Percentiles rank a stretch among this genome's conserved stretches.
Conservation (phyloP, 2,797 vertebrate species). For the Spondyliosoma cantharus region DNA sequence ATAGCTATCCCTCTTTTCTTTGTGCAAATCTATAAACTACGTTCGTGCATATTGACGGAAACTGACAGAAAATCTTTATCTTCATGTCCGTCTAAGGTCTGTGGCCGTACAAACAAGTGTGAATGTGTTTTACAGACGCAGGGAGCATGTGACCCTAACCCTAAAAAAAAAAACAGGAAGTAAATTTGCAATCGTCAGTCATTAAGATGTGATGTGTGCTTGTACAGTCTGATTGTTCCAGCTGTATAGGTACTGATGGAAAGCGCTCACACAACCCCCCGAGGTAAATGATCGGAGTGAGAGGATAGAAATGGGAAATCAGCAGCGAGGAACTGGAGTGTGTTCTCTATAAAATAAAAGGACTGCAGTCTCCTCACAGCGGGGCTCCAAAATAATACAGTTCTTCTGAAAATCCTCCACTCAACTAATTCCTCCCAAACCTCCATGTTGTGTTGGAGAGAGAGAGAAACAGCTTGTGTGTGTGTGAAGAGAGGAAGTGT, state of each 20-base stretch:
- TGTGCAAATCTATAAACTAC: not conserved
- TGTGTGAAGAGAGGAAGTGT: not conserved
- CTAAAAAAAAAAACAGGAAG: too few species aligned
- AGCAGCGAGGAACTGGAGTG: constrained; percentile 46
- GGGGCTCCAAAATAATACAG: constrained; percentile 57
- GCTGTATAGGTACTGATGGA: constrained; percentile 11
- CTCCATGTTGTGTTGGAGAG: constrained; percentile 36
- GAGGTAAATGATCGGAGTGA: constrained; percentile 33
- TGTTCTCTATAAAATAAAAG: constrained; percentile 59
- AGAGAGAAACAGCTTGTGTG: constrained; percentile 1
- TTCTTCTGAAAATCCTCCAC: constrained; percentile 44
- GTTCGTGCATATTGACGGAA: not conserved
- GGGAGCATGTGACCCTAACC: not conserved
- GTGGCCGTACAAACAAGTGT: not conserved
- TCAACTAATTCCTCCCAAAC: constrained; percentile 64
- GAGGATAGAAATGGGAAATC: constrained; percentile 27
- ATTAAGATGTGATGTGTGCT: constrained; percentile 13
- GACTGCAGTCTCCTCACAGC: constrained; percentile 57
- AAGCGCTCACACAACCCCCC: constrained; percentile 36
- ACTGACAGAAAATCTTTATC: not conserved
- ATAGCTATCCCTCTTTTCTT: too few species aligned
- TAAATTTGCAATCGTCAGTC: constrained; percentile 24
- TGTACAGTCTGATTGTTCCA: constrained; percentile 2
- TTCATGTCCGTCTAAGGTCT: not conserved
- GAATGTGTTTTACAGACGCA: constrained; percentile 2